A percentile compares a stretch with the other conserved stretches of the same genome.
Conservation (phyloP, 2,888 invertebrate species). For the Criorhina ranunculi region DNA sequence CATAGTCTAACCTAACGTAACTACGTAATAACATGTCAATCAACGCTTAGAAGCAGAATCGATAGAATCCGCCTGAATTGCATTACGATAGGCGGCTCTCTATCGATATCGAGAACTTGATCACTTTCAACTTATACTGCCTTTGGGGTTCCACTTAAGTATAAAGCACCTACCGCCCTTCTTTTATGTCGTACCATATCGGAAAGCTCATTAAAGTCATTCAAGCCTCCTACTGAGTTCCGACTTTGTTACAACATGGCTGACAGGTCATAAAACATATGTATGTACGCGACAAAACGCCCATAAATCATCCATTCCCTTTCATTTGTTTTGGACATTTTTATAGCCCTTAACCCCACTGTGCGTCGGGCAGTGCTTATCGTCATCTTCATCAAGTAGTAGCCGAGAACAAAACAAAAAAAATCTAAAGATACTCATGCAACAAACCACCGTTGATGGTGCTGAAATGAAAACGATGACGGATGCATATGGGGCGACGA, state of each 20-base stretch:
- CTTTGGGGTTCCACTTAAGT: too few species aligned
- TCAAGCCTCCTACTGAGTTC: not conserved
- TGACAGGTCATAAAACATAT: conserved; percentile 15
- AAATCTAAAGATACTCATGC: conserved; percentile 50
- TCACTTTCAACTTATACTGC: too few species aligned
- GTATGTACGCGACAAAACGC: not conserved
- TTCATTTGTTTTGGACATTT: conserved; percentile 33
- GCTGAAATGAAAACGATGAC: conserved; percentile 68
- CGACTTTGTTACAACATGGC: not conserved
- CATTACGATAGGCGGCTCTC: too few species aligned
- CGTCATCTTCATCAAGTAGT: conserved; percentile 7
- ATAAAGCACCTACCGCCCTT: too few species aligned
- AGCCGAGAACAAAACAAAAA: conserved; percentile 14
- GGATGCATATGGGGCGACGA: conserved; percentile 56
- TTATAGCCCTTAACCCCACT: conserved; percentile 56
- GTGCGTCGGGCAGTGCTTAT: conserved; percentile 1
- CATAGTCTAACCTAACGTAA: too few species aligned
- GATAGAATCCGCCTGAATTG: too few species aligned
- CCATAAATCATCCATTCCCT: conserved; percentile 32
- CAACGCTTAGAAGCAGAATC: too few species aligned
- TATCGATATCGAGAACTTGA: too few species aligned
- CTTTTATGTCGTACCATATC: not conserved
- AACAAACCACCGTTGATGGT: conserved; percentile 60
- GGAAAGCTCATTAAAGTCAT: not conserved
- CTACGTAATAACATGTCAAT: too few species aligned